Base-by-base conservation (phyloP, 2,113 vertebrate genomes). In the Camarhynchus parvulus region DNA sequence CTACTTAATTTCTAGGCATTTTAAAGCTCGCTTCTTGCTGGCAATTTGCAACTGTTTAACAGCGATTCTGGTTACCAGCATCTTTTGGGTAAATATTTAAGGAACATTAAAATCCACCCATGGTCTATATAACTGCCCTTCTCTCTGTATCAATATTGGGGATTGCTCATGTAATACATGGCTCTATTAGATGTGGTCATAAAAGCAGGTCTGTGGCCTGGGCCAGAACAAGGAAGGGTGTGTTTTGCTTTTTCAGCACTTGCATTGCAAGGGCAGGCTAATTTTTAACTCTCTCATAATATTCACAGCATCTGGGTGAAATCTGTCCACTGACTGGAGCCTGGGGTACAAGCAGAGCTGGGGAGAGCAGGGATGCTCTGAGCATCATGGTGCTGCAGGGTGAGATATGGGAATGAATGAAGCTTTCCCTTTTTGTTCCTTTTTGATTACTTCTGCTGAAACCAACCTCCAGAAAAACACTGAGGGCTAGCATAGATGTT, bases 81-180 rank as follows among this genome's bases (percentile, higher is more conserved):
- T 27, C 11, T 42, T 41, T 62, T 33, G 41, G 46, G 86, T 88
- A 83, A 83, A 83, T 77, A 92, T 73, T 95, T 88, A 85, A 93
- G 58, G 67, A 69, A n/a, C 41, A 31, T 21, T 64, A 20, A 88
- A 86, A 92, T 50, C 59, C 59, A 39, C 63, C 50, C 35, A 9
- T 18, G 30, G 33, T 42, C 62, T 82, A 5, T 64, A 47, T 63
- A 67, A 66, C 67, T 74, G 73, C 61, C 27, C 37, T 74, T 88
- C 63, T 68, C 41, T 72, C 35, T 74, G 5, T 83, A 72, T 52
- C 74, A 33, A 2, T 85, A 64, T 4, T 46, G 61, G 53, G n/a
- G 28, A 42, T 75, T 81, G 35, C 56, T 68, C 4, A 1, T 81
- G 9, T 56, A 58, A n/a, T 49, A 50, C 12, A 2, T 15, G 55